Evolutionary conservation across 2,888 invertebrate species (phyloP).

Genomic region (Agrotis segetum): DNA sequence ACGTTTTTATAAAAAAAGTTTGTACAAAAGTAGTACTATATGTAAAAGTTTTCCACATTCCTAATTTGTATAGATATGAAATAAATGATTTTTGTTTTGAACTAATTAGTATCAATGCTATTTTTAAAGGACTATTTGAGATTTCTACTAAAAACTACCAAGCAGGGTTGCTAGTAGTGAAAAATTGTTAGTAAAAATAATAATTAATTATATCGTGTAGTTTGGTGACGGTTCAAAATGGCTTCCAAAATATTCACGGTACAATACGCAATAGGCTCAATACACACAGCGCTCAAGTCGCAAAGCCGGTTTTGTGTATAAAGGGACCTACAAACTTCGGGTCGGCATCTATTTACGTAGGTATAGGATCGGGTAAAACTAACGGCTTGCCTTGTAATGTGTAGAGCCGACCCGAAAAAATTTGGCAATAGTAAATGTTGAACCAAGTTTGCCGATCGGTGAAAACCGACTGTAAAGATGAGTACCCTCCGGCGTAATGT

Average conservation of each 20-base stretch:
- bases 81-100: constrained; percentile 53
- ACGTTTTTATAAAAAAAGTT: not conserved
- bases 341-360: not conserved
- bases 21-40: constrained; percentile 31
- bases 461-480: no score
- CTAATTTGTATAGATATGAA: constrained; percentile 52
- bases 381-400: no score
- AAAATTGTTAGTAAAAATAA: constrained; percentile 6
- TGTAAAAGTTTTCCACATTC: constrained; percentile 49
- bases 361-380: not conserved
- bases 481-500: no score
- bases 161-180: constrained; percentile 53
- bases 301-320: not conserved
- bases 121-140: constrained; percentile 32
- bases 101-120: constrained; percentile 50
- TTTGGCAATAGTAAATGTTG: no score
- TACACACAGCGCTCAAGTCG: not conserved
- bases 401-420: not conserved
- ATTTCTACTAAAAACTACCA: constrained; percentile 57
- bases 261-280: not conserved
- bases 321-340: not conserved
- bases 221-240: constrained; percentile 38
- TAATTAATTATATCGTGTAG: constrained; percentile 5
- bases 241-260: constrained; percentile 22
- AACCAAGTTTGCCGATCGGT: no score